phyloP scores from a whole-genome alignment of 2,113 vertebrate species.

The Piprites chloris region DNA sequence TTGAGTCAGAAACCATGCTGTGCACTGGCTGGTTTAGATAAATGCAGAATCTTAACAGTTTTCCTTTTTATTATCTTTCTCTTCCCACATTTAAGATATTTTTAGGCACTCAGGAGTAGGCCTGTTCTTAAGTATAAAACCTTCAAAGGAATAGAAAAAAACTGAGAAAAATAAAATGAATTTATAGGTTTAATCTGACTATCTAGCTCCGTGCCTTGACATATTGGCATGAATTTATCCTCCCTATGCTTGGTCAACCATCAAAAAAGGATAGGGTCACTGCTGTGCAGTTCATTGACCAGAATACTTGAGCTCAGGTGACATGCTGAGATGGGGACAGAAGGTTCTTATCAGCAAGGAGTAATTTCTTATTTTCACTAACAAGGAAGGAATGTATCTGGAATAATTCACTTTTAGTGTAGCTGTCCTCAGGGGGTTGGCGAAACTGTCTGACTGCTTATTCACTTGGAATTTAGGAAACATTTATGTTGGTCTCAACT shows the following conservation, averaged over 20 bases:
- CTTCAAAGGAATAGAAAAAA: background rate
- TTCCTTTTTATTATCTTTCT: background rate
- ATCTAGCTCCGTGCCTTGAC: background rate
- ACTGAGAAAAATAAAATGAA: background rate
- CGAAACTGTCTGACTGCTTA: background rate
- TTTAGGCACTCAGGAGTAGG: background rate
- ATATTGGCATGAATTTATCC: background rate
- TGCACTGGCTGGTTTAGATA: background rate
- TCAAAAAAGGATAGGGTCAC: background rate
- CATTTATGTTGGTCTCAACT: background rate
- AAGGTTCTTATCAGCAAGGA: background rate
- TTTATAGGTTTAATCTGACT: background rate
- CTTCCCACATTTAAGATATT: constrained; percentile 24
- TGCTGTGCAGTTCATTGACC: background rate
- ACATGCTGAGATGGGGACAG: background rate
- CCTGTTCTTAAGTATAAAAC: background rate
- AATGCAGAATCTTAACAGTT: background rate
- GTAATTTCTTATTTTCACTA: background rate
- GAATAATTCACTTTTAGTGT: background rate
- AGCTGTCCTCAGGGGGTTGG: background rate
- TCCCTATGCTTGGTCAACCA: background rate
- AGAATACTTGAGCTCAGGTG: background rate
- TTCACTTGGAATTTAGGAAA: background rate
- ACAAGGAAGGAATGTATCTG: background rate
- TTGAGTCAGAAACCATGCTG: background rate